These are phyloP conservation scores for Brotula barbata DNA, from an alignment of 2,797 vertebrate genomes.

Conservation along the genomic window DNA sequence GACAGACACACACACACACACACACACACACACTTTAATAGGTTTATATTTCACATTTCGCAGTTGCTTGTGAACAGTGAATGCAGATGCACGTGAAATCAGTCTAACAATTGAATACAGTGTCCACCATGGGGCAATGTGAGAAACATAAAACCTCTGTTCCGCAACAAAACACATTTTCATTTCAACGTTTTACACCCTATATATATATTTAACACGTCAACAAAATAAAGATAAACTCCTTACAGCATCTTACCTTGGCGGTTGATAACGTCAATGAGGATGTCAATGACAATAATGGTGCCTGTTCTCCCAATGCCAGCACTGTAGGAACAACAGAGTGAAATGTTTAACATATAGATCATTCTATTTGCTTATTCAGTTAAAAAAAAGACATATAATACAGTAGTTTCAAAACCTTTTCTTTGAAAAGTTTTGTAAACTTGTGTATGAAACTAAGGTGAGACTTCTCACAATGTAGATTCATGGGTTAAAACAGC, in stretches of 20 bases:
- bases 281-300: constrained; percentile 87
- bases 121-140: not conserved
- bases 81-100: not conserved
- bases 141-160: too few relatives aligned
- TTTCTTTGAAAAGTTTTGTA: not conserved
- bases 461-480: not conserved
- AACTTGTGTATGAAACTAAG: not conserved
- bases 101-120: not conserved
- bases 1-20: constrained; percentile 1
- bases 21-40: constrained; percentile 3
- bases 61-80: too few relatives aligned
- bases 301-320: constrained; percentile 88
- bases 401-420: not conserved
- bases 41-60: too few relatives aligned
- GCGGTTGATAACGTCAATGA: constrained; percentile 85
- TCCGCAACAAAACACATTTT: too few relatives aligned
- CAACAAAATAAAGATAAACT: too few relatives aligned
- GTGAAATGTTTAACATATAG: constrained; percentile 4
- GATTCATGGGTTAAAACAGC: not conserved
- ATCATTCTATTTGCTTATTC: not conserved
- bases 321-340: constrained; percentile 70
- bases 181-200: too few relatives aligned
- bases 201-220: too few relatives aligned
- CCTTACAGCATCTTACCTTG: constrained; percentile 74
- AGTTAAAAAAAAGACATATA: not conserved